Evolutionary conservation across 2,888 invertebrate species (phyloP).

Genomic region (Apomyelois bistriatella): DNA sequence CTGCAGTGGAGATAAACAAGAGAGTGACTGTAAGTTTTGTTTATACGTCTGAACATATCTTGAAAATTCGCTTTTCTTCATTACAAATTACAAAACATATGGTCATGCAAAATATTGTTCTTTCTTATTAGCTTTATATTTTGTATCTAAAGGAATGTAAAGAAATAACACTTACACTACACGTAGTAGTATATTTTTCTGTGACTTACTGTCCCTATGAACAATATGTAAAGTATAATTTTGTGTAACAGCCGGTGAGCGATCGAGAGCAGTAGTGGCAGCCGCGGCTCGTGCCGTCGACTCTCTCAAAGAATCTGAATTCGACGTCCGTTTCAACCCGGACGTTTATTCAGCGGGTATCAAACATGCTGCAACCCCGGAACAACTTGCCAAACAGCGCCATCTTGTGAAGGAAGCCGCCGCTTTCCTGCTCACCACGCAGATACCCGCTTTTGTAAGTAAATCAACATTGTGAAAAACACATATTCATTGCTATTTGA

Average conservation of each 20-base stretch:
- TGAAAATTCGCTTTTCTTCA: too few relatives aligned
- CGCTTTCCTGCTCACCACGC: constrained; percentile 94
- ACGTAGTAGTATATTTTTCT: too few relatives aligned
- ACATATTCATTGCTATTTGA: too few relatives aligned
- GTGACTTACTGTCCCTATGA: too few relatives aligned
- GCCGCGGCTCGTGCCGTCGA: constrained; percentile 95
- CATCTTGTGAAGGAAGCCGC: constrained; percentile 97
- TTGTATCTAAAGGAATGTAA: too few relatives aligned
- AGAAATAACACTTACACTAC: too few relatives aligned
- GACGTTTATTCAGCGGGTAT: constrained; percentile 98
- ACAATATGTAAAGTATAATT: too few relatives aligned
- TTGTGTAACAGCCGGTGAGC: constrained; percentile 82
- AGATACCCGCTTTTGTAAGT: constrained; percentile 96
- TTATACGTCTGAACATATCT: neutral
- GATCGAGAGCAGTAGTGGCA: constrained; percentile 92
- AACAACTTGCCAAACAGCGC: constrained; percentile 88
- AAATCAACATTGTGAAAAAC: neutral
- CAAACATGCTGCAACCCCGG: constrained; percentile 85
- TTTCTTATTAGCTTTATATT: too few relatives aligned
- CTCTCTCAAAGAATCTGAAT: constrained; percentile 96
- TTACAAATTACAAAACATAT: too few relatives aligned
- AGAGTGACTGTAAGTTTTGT: constrained; percentile 77
- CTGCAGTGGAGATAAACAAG: constrained; percentile 86
- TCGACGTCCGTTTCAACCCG: constrained; percentile 98
- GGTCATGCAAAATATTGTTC: too few relatives aligned